Base-by-base conservation (phyloP, 1,140 invertebrate genomes). In the Plutomurus gul region DNA sequence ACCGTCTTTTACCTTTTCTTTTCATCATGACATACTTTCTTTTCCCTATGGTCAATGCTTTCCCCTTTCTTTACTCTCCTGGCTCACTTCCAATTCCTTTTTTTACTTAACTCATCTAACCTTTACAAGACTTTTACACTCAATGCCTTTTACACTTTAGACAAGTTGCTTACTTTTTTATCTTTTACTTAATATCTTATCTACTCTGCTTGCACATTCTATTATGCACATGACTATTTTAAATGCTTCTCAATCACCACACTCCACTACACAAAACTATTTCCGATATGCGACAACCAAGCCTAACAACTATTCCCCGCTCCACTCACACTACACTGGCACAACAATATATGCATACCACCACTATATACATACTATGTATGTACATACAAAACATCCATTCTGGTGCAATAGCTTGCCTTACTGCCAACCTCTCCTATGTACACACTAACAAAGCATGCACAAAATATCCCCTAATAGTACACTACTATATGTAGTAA, bases 21-120 rank as follows among this genome's bases (percentile, higher is more conserved):
- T 65, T 30, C 56, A n/a, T n/a, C n/a, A 65, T 65, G 56, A 65
- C 56, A 65, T 65, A 65, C 56, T 65, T 65, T 65, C 56, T 65
- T 65, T 65, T 65, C 56, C 56, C 56, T 65, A 65, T 65, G 56
- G 56, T 65, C 56, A 65, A 65, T 65, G 56, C 56, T 65, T 65
- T 65, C 56, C 56, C 56, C 36, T 43, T 65, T 65, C 56, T 65
- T 65, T 65, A 65, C 56, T 65, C n/a, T n/a, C 56, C 56, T 65
- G 56, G 71, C 71, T 73, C 37, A 40, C 37, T 73, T 73, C 71
- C 71, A 73, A 73, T 73, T 73, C 56, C 56, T 65, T 65, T 65
- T 49, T 65, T 65, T 65, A 65, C 56, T 65, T 65, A 65, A 65
- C 56, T 65, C 56, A 65, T 65, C 56, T 65, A 65, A 65, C 56